These are phyloP conservation scores for Cyrtorhinus lividipennis DNA, from an alignment of 1,140 invertebrate species.

Conservation along the genomic window DNA sequence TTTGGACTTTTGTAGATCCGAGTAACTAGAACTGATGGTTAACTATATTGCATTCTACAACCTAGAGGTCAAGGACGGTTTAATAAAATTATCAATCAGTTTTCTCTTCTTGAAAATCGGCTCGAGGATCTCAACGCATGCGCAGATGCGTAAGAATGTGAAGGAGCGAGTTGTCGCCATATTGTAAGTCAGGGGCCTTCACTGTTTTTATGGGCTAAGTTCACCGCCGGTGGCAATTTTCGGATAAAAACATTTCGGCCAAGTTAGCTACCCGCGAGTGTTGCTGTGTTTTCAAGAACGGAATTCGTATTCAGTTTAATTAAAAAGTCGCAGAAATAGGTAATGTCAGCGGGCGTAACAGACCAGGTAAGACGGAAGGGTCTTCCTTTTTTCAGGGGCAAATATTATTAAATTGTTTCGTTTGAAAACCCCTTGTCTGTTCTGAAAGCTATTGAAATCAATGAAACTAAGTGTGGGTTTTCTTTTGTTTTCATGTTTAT, in stretches of 20 bases:
- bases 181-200: background rate
- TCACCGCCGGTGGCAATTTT: background rate
- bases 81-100: no score
- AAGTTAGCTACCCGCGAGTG: background rate
- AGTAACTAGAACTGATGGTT: no score
- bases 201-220: background rate
- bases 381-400: background rate
- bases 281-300: background rate
- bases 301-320: background rate
- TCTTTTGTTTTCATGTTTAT: conserved; percentile 24
- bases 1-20: no score
- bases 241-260: background rate
- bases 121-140: no score
- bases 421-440: background rate
- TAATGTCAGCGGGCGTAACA: conserved; percentile 35
- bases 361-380: conserved; percentile 28
- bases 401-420: background rate
- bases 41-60: no score
- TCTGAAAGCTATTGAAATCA: background rate
- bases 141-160: background rate
- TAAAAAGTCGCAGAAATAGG: conserved; percentile 16
- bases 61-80: no score
- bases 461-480: no score
- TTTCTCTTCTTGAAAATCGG: no score
- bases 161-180: background rate